A percentile compares a stretch with the other conserved stretches of the same genome.
These are phyloP conservation scores for Drusus annulatus DNA, from an alignment of 1,140 invertebrate genomes.

Conservation along the genomic window DNA sequence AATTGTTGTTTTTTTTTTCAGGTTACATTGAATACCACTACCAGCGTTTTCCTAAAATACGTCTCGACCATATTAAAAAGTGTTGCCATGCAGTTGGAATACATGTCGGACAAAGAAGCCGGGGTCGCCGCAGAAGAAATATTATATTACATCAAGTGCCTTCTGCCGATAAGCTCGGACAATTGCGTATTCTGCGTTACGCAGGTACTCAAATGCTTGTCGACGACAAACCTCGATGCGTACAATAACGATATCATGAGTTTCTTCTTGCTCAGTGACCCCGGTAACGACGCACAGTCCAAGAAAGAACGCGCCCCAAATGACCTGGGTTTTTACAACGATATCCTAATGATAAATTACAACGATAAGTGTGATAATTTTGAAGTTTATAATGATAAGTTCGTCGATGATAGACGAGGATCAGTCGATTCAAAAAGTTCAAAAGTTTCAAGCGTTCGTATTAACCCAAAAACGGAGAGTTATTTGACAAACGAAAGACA, in stretches of 20 bases:
- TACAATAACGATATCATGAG: conserved; percentile 73
- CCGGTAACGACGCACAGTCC: conserved; percentile 7
- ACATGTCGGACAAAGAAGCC: conserved; percentile 81
- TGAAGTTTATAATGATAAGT: not conserved
- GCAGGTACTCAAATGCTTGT: conserved; percentile 87
- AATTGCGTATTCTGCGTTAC: conserved; percentile 84
- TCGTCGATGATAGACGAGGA: not conserved
- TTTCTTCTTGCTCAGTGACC: conserved; percentile 40
- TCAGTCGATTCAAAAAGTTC: conserved; percentile 15
- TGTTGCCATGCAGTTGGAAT: conserved; percentile 84
- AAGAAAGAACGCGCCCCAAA: not conserved
- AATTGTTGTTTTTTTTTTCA: conserved; percentile 58
- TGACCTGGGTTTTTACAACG: conserved; percentile 47
- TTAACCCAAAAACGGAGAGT: conserved; percentile 10
- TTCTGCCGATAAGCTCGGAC: conserved; percentile 80
- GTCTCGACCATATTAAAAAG: conserved; percentile 78
- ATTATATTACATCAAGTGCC: conserved; percentile 81
- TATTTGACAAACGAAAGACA: conserved; percentile 61
- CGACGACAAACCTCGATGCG: conserved; percentile 84
- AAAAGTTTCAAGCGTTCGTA: not conserved
- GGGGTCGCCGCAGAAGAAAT: conserved; percentile 86
- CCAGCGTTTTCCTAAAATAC: conserved; percentile 82
- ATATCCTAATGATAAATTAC: conserved; percentile 45
- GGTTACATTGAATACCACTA: conserved; percentile 81
- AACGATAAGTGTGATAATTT: conserved; percentile 15